A percentile compares a stretch with the other conserved stretches of the same genome.
Conservation (phyloP, 1,140 invertebrate species). For the Procambarus virginalis region DNA sequence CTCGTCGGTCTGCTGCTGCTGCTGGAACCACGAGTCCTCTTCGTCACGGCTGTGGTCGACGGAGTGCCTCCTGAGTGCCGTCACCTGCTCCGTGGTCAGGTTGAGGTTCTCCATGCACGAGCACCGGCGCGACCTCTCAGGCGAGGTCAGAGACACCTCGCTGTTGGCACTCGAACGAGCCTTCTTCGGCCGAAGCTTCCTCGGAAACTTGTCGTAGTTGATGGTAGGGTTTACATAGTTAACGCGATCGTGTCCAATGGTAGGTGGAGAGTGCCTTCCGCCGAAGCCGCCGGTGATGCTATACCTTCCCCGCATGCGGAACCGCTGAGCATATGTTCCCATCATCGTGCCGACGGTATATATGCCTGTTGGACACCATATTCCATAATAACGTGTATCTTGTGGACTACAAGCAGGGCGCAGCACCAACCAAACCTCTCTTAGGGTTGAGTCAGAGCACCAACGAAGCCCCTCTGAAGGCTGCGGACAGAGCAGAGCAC, state of each 20-base stretch:
- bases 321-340: conserved; percentile 70
- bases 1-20: conserved; percentile 48
- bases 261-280: conserved; percentile 67
- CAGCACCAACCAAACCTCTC: too few relatives aligned
- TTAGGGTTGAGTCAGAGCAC: too few relatives aligned
- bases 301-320: conserved; percentile 55
- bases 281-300: conserved; percentile 13
- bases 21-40: conserved; percentile 26
- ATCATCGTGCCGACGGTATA: conserved; percentile 53
- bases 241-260: conserved; percentile 71
- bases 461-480: too few relatives aligned
- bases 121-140: conserved; percentile 45
- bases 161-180: conserved; percentile 32
- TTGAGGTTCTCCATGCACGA: conserved; percentile 55
- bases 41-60: conserved; percentile 46
- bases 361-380: neutral
- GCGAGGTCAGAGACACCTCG: conserved; percentile 47
- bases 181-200: conserved; percentile 64
- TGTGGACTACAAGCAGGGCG: too few relatives aligned
- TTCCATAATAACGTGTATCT: too few relatives aligned
- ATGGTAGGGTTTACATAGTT: conserved; percentile 71
- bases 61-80: conserved; percentile 43
- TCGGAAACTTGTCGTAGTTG: conserved; percentile 72
- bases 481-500: too few relatives aligned
- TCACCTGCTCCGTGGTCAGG: conserved; percentile 52